Evolutionary conservation across 30 jellyfish, hydroid and myxozoan genomes (phyloP).

Genomic region (Cassiopea andromeda): DNA sequence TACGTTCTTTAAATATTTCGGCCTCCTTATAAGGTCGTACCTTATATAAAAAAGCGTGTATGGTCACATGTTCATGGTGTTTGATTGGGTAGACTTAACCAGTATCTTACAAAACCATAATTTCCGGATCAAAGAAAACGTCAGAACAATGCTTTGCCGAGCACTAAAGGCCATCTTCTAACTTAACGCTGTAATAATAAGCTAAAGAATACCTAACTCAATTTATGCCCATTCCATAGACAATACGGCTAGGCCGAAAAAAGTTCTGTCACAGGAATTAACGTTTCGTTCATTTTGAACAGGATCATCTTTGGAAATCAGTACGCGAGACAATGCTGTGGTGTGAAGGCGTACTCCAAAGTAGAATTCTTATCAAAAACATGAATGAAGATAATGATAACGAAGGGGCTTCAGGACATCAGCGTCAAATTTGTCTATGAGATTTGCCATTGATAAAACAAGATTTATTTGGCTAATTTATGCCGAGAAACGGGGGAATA

Average conservation of each 20-base stretch:
- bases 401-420: background rate
- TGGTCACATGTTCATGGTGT: too few species aligned
- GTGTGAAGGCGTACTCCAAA: background rate
- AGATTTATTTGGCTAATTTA: background rate
- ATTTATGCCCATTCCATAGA: background rate
- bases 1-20: background rate
- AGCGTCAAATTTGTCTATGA: background rate
- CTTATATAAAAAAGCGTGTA: too few species aligned
- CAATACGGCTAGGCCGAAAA: background rate
- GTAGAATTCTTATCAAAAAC: background rate
- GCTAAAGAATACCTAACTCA: background rate
- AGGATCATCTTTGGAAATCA: background rate
- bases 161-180: background rate
- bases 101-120: too few species aligned
- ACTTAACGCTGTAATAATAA: background rate
- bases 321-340: background rate
- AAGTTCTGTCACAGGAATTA: background rate
- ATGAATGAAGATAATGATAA: background rate
- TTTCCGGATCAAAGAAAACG: background rate
- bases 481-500: background rate
- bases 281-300: background rate
- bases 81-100: too few species aligned
- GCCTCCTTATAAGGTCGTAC: background rate
- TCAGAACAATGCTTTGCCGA: background rate
- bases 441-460: background rate